A percentile compares a stretch with the other conserved stretches of the same genome.
Conservation (phyloP, 2,797 vertebrate species). For the Dendrocincla fuliginosa region DNA sequence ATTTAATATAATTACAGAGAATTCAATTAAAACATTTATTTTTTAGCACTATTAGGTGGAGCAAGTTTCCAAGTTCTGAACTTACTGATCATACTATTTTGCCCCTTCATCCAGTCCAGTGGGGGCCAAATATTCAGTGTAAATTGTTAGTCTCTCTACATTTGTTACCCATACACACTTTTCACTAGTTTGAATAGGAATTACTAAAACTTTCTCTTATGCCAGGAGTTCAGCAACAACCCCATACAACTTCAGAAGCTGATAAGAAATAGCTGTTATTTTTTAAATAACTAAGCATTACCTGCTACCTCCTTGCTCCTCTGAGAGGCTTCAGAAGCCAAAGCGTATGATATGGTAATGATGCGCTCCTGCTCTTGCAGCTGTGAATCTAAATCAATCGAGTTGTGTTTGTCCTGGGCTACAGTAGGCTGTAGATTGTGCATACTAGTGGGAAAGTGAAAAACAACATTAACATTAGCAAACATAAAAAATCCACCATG, state of each 20-base stretch:
- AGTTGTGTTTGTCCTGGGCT: constrained; percentile 80
- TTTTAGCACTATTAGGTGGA: background rate
- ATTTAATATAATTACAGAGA: background rate
- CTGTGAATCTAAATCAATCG: constrained; percentile 84
- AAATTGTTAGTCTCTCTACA: background rate
- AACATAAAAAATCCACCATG: background rate
- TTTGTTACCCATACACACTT: background rate
- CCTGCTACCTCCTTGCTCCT: constrained; percentile 97
- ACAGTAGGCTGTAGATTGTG: constrained; percentile 84
- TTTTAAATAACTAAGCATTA: constrained; percentile 76
- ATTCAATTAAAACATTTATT: background rate
- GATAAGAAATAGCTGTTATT: constrained; percentile 40
- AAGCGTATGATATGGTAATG: constrained; percentile 95
- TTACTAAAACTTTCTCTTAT: background rate
- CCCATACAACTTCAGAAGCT: background rate
- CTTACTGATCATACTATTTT: background rate
- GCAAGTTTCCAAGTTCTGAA: background rate
- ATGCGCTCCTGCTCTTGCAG: constrained; percentile 94
- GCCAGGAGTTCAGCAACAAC: constrained; percentile 9
- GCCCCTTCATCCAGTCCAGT: background rate
- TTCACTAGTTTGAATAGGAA: background rate
- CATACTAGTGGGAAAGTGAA: constrained; percentile 77
- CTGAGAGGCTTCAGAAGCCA: constrained; percentile 95
- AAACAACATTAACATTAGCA: constrained; percentile 51
- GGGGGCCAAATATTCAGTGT: background rate